Base-by-base conservation (phyloP, 1,140 invertebrate genomes). In the Pseudomyrmex flavicornis region DNA sequence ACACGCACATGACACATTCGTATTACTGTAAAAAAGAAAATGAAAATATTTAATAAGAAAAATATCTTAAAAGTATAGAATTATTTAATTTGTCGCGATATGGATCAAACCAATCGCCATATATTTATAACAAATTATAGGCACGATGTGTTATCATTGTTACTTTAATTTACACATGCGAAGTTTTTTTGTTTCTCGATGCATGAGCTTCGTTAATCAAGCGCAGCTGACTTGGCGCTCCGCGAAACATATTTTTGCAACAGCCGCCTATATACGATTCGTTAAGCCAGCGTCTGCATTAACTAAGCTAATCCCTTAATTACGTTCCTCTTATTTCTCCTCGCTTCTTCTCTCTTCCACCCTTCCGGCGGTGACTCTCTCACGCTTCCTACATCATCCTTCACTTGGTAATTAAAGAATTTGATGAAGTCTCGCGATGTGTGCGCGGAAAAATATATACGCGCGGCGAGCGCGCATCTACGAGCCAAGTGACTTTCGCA, bases 251-350 rank as follows among this genome's bases (percentile, higher is more conserved):
- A 88, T 88, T 84, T 87, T 82, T 61, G 75, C 61, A 85, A 84
- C 66, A 63, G 61, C 46, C 75, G 75, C 69, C 68, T 75, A 80
- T 56, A 84, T 85, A 88, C 86, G 85, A 87, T 84, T 88, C 86
- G 86, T 88, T 88, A 87, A 88, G 76, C 82, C 82, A 59, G 63
- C 50, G 68, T 83, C 76, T 63, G 85, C 75, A 87, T 87, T 88
- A 88, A 88, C 82, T 70, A 61, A 87, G 85, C 85, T 85, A 77
- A 80, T 76, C 86, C 68, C 82, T 86, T 88, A 88, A 88, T 88
- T 88, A 87, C 74, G 69, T 54, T 44, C 74, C 69, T 84, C 58
- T 79, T 80, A 80, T 79, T 84, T 87, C 85, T 72, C 61, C 58
- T 58, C 85, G 73, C 72, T 79, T 79, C 80, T 75, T 76, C 72